phyloP scores from a whole-genome alignment of 92 coral and sea anemone species.

The Siderastrea siderea region DNA sequence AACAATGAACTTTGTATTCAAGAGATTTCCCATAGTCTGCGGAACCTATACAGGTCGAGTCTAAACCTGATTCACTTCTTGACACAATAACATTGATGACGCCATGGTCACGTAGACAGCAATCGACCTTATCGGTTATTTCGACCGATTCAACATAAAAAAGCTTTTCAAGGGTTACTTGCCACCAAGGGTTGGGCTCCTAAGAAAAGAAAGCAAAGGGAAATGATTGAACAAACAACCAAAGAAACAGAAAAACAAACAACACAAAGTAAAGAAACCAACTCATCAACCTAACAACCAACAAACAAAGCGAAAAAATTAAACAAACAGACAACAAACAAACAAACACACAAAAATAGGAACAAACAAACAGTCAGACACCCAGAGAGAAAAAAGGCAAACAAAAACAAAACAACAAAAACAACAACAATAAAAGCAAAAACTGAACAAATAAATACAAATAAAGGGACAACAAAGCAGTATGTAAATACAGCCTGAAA shows the following conservation, averaged over 20 bases:
- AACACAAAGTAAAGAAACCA: not conserved
- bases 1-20: not conserved
- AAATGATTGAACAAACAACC: not conserved
- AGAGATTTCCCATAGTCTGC: not conserved
- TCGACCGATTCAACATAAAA: conserved; percentile 28
- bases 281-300: too few relatives aligned
- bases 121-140: conserved; percentile 13
- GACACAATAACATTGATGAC: conserved; percentile 10
- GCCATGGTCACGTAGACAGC: conserved; percentile 31
- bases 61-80: not conserved
- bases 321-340: too few relatives aligned
- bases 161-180: conserved; percentile 10
- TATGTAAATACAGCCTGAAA: too few relatives aligned
- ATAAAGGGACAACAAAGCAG: too few relatives aligned
- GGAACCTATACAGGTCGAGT: conserved; percentile 6
- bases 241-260: not conserved
- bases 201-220: not conserved
- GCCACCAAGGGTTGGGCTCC: conserved; percentile 52
- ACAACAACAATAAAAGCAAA: too few relatives aligned
- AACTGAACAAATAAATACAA: too few relatives aligned
- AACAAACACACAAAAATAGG: too few relatives aligned
- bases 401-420: too few relatives aligned
- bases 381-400: too few relatives aligned
- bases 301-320: too few relatives aligned
- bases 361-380: too few relatives aligned